Percentiles rank a stretch among this genome's conserved stretches.
phyloP scores from a whole-genome alignment of 2,113 vertebrate species.

The Falco punctatus region DNA sequence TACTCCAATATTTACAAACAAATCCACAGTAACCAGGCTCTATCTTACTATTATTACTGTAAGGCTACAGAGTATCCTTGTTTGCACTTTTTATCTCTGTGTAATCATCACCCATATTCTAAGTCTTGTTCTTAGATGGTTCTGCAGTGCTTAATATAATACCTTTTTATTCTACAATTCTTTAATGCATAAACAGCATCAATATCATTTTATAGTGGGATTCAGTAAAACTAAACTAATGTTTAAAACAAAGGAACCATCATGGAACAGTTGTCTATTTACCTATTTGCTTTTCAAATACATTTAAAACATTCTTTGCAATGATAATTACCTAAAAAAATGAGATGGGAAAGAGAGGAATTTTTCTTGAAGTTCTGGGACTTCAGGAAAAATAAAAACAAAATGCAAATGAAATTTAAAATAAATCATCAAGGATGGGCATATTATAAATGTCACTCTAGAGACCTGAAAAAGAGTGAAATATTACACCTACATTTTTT shows the following conservation, averaged over 20 bases:
- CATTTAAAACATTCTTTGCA: background rate
- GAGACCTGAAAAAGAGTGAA: background rate
- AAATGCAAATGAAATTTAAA: background rate
- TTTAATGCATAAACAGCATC: background rate
- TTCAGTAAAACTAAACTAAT: background rate
- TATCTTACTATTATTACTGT: background rate
- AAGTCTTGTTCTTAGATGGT: background rate
- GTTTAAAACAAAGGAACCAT: background rate
- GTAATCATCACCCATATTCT: background rate
- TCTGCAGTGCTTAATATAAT: background rate
- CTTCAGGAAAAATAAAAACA: background rate
- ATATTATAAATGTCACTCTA: background rate
- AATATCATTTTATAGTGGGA: background rate
- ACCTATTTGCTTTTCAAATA: background rate
- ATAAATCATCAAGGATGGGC: background rate
- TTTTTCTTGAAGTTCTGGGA: background rate
- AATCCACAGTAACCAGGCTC: background rate
- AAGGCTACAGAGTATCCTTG: background rate
- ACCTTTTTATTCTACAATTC: background rate
- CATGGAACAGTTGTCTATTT: background rate
- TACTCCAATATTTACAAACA: background rate
- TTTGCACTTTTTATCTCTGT: background rate
- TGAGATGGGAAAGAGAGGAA: fast-evolving
- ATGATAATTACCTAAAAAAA: background rate
- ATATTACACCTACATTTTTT: background rate